A percentile compares a stretch with the other conserved stretches of the same genome.
These are phyloP conservation scores for Thymelicus acteon DNA, from an alignment of 2,888 invertebrate genomes.

Conservation along the genomic window DNA sequence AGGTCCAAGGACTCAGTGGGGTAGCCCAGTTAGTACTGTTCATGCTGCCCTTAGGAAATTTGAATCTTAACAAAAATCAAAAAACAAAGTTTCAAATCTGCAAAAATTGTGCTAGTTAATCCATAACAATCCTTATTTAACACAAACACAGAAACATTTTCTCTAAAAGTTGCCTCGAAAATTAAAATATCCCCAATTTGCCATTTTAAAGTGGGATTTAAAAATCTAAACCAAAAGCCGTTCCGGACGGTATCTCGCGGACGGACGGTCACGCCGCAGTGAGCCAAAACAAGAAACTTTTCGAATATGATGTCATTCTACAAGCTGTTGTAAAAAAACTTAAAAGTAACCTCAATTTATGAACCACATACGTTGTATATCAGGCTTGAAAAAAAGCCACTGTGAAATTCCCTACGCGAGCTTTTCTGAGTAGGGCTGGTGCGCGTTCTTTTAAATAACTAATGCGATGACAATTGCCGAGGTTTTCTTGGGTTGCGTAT, in stretches of 20 bases:
- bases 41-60: too few relatives aligned
- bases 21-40: too few relatives aligned
- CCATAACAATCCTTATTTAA: too few relatives aligned
- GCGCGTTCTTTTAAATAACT: not conserved
- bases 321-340: conserved; percentile 22
- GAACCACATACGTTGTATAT: conserved; percentile 25
- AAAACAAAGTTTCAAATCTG: too few relatives aligned
- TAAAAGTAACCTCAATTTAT: conserved; percentile 27
- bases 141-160: too few relatives aligned
- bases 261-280: conserved; percentile 26
- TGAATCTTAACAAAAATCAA: too few relatives aligned
- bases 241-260: conserved; percentile 25
- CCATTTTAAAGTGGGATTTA: conserved; percentile 4
- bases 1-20: too few relatives aligned
- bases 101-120: too few relatives aligned
- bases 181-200: not conserved
- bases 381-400: conserved; percentile 25
- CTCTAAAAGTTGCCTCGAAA: not conserved
- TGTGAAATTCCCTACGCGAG: conserved; percentile 20
- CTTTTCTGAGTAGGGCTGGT: conserved; percentile 11
- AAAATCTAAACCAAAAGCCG: conserved; percentile 14
- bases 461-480: not conserved
- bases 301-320: conserved; percentile 32
- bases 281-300: conserved; percentile 23
- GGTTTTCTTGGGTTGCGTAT: not conserved